Conservation (phyloP, 2,113 vertebrate genomes). For the Mormoops blainvillei region DNA sequence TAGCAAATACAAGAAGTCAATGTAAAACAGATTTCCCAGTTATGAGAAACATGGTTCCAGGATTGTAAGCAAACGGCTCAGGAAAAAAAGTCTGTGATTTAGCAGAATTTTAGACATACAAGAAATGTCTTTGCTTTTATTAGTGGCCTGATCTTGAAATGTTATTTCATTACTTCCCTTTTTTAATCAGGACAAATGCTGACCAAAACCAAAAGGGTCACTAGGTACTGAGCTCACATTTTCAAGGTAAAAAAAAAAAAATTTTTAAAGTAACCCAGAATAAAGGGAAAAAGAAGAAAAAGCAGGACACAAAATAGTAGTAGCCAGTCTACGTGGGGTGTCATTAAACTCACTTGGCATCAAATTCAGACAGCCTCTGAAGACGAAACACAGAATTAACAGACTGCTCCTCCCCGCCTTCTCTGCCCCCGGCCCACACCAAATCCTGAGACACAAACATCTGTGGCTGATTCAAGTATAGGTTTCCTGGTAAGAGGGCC, state of each 20-base stretch:
- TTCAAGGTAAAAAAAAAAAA: neutral
- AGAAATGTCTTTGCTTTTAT: conserved; percentile 29
- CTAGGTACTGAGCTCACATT: neutral
- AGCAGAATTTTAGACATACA: conserved; percentile 30
- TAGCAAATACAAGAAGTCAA: conserved; percentile 67
- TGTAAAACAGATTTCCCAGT: conserved; percentile 69
- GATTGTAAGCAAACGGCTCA: conserved; percentile 37
- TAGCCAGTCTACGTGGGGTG: neutral
- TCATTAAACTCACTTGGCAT: neutral
- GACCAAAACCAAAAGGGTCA: neutral
- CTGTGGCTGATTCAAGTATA: neutral
- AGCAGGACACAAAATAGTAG: neutral
- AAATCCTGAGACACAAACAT: neutral
- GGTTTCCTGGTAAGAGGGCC: neutral
- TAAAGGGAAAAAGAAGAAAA: neutral
- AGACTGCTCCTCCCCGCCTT: fast-evolving
- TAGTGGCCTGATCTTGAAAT: neutral
- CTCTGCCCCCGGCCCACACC: fast-evolving
- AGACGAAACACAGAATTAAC: neutral
- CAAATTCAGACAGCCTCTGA: neutral
- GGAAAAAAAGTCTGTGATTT: neutral
- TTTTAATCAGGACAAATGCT: neutral
- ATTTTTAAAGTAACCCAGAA: too few species aligned
- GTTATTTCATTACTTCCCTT: neutral
- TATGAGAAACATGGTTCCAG: conserved; percentile 56